phyloP scores from a whole-genome alignment of 1,140 invertebrate genomes.

The Lutraria rhynchaena region DNA sequence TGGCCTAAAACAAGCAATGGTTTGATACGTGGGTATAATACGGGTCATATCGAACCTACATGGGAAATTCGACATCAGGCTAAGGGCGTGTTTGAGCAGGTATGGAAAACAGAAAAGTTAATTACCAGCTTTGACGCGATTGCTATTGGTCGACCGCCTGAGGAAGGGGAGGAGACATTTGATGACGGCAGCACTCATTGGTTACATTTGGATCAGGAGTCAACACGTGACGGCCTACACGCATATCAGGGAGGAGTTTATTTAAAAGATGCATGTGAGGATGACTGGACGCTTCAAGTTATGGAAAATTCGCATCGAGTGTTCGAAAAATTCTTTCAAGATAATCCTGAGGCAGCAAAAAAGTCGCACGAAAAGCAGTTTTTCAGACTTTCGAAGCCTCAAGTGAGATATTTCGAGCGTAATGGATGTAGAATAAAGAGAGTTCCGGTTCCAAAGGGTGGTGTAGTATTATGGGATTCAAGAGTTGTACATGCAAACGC shows the following conservation, averaged over 20 bases:
- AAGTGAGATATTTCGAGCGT: no score
- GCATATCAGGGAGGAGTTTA: conserved; percentile 62
- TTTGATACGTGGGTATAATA: conserved; percentile 42
- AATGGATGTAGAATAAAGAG: conserved; percentile 33
- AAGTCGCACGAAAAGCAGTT: neutral
- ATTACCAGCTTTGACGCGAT: conserved; percentile 55
- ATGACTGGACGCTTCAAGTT: conserved; percentile 57
- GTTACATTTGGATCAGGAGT: conserved; percentile 56
- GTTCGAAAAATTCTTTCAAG: conserved; percentile 50
- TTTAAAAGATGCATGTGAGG: conserved; percentile 54
- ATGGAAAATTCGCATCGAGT: conserved; percentile 58
- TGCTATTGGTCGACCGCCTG: conserved; percentile 54
- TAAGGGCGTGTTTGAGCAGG: conserved; percentile 56
- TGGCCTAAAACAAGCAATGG: conserved; percentile 16
- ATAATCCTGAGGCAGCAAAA: conserved; percentile 25
- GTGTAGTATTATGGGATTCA: conserved; percentile 64
- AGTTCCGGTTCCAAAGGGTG: conserved; percentile 60
- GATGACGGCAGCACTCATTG: conserved; percentile 43
- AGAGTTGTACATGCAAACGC: conserved; percentile 57
- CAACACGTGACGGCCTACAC: conserved; percentile 55
- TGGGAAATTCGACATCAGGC: conserved; percentile 59
- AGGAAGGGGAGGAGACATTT: conserved; percentile 56
- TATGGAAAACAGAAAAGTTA: conserved; percentile 59
- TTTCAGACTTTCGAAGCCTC: no score
- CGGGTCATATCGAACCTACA: conserved; percentile 58